A percentile compares a stretch with the other conserved stretches of the same genome.
Evolutionary conservation across 2,888 invertebrate species (phyloP).

Genomic region (Deroplatys truncata): DNA sequence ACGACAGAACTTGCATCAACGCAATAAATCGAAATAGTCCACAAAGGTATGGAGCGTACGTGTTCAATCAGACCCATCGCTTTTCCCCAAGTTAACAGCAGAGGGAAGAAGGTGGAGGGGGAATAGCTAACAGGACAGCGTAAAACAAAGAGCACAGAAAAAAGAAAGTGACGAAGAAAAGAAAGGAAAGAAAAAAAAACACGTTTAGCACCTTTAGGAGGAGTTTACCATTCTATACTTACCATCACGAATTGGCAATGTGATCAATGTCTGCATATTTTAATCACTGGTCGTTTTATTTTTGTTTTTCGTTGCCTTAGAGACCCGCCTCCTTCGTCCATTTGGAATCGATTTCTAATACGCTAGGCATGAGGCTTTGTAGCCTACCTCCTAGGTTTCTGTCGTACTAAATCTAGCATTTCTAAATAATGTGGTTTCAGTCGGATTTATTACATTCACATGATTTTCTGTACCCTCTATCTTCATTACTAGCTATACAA

Average conservation of each 20-base stretch:
- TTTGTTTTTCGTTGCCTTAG: background rate
- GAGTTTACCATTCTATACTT: background rate
- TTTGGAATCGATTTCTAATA: background rate
- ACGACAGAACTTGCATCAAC: too few relatives aligned
- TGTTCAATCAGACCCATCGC: background rate
- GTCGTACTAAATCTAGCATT: too few relatives aligned
- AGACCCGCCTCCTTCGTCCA: background rate
- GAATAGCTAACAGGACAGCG: background rate
- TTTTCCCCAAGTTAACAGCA: background rate
- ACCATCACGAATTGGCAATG: background rate
- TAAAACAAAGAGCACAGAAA: background rate
- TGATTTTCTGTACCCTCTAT: too few relatives aligned
- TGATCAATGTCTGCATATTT: background rate
- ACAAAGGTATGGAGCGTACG: background rate
- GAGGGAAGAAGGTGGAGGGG: background rate
- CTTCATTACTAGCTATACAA: too few relatives aligned
- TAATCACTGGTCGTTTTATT: background rate
- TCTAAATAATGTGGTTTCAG: too few relatives aligned
- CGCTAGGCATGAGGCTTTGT: background rate
- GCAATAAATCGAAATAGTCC: too few relatives aligned
- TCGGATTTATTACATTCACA: too few relatives aligned
- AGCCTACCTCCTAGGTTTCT: background rate
- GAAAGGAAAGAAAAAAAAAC: background rate
- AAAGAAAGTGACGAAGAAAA: background rate
- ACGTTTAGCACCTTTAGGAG: background rate